Base-by-base conservation (phyloP, 2,797 vertebrate genomes). In the Artibeus lituratus region DNA sequence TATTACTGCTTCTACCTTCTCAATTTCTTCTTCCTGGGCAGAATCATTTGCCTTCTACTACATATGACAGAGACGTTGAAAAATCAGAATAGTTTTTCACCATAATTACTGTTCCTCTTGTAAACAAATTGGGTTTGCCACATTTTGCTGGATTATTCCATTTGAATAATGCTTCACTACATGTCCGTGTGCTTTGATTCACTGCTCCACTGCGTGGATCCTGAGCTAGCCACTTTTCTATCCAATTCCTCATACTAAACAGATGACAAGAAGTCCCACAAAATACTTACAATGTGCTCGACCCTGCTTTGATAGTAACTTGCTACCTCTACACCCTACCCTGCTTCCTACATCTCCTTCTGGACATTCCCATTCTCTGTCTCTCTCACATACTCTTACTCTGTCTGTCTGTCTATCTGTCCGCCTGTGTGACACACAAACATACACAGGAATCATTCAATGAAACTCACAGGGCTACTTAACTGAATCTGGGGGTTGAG, bases 11-110 rank as follows among this genome's bases (percentile, higher is more conserved):
- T 65, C 70, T 9, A 55, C 24, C 7, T 88, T 90, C 77, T 55
- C 47, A 15, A 49, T 55, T 55, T 72, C 62, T 24, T 69, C 77
- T 85, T 72, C 49, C 72, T 53, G 62, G n/a, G 15, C 18, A 73
- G 57, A 65, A 93, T 84, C 14, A 37, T 57, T 67, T 87, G 39
- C 18, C 67, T 51, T 49, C 57, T 91, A 37, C 26, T 80, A 77
- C 32, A 12, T 51, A 55, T 19, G 44, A 42, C 7, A 35, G 29
- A 91, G 22, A 81, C 72, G 3, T 49, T 47, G 26, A 15, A 88
- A 94, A 94, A 87, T 18, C 24, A 44, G 18, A 91, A 8, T 22
- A 83, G 18, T 3, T 93, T 93, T 94, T 91, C 19, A 37, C 10
- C 65, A 2, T 59, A 72, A 69, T 78, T 78, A 70, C 32, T 80